phyloP scores from a whole-genome alignment of 2,797 vertebrate genomes.

The Poeciliopsis presidionis region DNA sequence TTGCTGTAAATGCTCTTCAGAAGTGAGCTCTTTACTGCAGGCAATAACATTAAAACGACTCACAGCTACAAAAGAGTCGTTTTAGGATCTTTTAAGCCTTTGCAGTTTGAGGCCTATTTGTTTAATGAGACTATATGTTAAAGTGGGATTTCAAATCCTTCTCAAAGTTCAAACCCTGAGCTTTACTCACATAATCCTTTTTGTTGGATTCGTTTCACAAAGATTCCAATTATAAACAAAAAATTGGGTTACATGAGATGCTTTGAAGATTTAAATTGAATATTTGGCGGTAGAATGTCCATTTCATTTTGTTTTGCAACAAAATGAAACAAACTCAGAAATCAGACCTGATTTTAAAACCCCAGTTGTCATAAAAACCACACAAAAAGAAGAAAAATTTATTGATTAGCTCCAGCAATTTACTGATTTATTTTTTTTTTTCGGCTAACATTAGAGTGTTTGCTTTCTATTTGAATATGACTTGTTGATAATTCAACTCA shows the following conservation, averaged over 20 bases:
- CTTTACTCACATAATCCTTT: not conserved
- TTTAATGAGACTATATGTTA: not conserved
- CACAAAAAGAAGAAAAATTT: not conserved
- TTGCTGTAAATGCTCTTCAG: not conserved
- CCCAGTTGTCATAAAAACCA: not conserved
- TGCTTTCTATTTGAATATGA: not conserved
- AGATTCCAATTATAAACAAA: not conserved
- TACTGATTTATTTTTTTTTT: not conserved
- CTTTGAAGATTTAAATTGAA: not conserved
- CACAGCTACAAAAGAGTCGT: not conserved
- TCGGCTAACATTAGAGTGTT: not conserved
- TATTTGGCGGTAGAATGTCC: not conserved
- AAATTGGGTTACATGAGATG: not conserved
- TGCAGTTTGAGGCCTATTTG: not conserved
- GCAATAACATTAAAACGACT: not conserved
- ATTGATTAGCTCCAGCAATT: not conserved
- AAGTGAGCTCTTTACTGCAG: not conserved
- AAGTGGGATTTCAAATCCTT: not conserved
- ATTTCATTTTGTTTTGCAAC: not conserved
- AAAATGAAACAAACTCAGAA: not conserved
- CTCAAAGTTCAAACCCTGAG: not conserved
- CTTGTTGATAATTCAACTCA: not conserved
- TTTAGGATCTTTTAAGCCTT: not conserved
- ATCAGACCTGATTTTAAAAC: not conserved
- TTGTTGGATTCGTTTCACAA: not conserved